Base-by-base conservation (phyloP, 2,888 invertebrate species). In the Aromia moschata region DNA sequence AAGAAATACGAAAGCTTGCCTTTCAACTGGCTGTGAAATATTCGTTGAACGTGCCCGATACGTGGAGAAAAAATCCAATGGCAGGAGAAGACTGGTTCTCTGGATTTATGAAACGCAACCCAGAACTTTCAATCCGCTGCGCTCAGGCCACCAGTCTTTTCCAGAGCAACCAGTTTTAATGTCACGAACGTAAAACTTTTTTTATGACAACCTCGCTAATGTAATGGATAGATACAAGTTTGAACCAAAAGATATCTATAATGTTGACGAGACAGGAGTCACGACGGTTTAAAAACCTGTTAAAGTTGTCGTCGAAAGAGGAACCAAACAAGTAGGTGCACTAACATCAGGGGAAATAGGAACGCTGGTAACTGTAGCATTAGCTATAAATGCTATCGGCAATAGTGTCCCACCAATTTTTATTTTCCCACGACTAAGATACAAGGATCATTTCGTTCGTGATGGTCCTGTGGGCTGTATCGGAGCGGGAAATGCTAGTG, bases 241-340 rank as follows among this genome's bases (percentile, higher is more conserved):
- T 18, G 15, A 20, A 11, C n/a, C 41, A 2, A 11, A 41, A 5
- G n/a, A n/a, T n/a, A 41, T 41, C n/a, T 41, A 11, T 20, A 41
- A 41, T 41, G 20, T 41, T n/a, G 41, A 41, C 15, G 41, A 41
- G 12, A 18, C 41, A 4, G 41, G 41, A 3, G 17, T 41, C 11
- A 16, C 41, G 3, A 41, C 41, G 4, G 41, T 41, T 10, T 12
- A 41, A 12, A 25, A 25, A 7, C 25, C 25, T 25, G 25, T 5
- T 7, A 25, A 25, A 25, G 25, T 25, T 25, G 25, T 25, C 7
- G 25, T 7, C 3, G 7, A 7, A 25, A 3, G 25, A 5, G 25
- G 25, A 3, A 25, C 25, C 3, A 25, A 7, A 7, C 25, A 25
- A 7, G 25, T 25, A 7, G 25, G 25, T 25, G 25, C 25, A 25